Conservation (phyloP, 2,888 invertebrate genomes). For the Callosobruchus maculatus region DNA sequence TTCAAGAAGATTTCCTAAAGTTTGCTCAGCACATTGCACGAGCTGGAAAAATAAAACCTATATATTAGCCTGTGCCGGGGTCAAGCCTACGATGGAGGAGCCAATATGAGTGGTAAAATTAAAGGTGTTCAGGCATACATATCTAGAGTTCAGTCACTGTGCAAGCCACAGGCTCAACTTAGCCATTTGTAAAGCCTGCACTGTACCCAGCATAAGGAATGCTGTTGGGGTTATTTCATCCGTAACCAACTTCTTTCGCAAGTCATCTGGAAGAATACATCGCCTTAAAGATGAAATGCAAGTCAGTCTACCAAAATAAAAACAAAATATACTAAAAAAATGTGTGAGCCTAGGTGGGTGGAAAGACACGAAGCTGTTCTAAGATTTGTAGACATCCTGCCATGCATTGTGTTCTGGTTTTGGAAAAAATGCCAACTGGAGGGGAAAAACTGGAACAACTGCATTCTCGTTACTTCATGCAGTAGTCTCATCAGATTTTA, state of each 20-base stretch:
- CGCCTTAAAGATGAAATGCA: background rate
- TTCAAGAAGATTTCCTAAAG: background rate
- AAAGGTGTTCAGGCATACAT: constrained; percentile 2
- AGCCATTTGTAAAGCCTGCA: background rate
- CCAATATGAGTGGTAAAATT: constrained; percentile 2
- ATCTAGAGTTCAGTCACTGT: background rate
- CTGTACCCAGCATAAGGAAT: background rate
- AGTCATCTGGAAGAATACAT: background rate
- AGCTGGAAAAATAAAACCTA: background rate
- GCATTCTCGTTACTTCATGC: no score
- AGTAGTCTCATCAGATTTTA: no score
- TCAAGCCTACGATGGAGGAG: constrained; percentile 3
- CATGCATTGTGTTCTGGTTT: no score
- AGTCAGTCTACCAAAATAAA: background rate
- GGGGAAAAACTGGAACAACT: no score
- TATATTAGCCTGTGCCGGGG: background rate
- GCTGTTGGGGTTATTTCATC: background rate
- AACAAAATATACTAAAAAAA: background rate
- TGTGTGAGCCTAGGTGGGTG: background rate
- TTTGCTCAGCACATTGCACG: background rate
- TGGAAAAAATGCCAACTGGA: no score
- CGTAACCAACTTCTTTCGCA: background rate
- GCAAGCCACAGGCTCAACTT: background rate
- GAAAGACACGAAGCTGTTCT: background rate
- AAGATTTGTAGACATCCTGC: background rate